Evolutionary conservation across 2,113 vertebrate genomes (phyloP).

Genomic region (Synodontis membranacea): DNA sequence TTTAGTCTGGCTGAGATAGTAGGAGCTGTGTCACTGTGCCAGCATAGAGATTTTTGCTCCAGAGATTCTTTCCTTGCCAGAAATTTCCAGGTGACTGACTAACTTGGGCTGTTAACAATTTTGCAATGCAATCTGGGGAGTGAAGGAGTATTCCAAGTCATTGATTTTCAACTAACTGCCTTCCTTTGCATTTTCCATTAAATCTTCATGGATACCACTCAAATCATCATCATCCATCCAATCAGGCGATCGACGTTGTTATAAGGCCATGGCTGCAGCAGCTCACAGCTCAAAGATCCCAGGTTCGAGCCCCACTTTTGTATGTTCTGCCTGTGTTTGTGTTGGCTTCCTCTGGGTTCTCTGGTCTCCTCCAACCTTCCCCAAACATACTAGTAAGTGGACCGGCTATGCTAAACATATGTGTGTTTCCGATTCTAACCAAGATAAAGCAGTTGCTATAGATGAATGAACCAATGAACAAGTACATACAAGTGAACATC

Average conservation of each 20-base stretch:
- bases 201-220: neutral
- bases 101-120: conserved; percentile 1
- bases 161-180: conserved; percentile 16
- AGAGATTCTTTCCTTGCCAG: conserved; percentile 1
- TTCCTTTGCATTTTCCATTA: neutral
- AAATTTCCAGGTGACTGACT: conserved; percentile 7
- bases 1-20: neutral
- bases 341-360: neutral
- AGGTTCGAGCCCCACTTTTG: neutral
- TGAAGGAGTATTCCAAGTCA: neutral
- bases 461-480: neutral
- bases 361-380: neutral
- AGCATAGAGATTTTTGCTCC: neutral
- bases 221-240: neutral
- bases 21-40: neutral
- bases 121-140: neutral
- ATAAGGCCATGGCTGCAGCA: neutral
- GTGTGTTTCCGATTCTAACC: neutral
- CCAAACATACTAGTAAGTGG: neutral
- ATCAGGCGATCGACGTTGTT: neutral
- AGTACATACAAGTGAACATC: neutral
- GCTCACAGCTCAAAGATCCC: neutral
- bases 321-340: neutral
- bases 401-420: neutral
- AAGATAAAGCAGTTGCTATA: neutral